phyloP scores from a whole-genome alignment of 2,888 invertebrate species.

The Harmothoe impar region DNA sequence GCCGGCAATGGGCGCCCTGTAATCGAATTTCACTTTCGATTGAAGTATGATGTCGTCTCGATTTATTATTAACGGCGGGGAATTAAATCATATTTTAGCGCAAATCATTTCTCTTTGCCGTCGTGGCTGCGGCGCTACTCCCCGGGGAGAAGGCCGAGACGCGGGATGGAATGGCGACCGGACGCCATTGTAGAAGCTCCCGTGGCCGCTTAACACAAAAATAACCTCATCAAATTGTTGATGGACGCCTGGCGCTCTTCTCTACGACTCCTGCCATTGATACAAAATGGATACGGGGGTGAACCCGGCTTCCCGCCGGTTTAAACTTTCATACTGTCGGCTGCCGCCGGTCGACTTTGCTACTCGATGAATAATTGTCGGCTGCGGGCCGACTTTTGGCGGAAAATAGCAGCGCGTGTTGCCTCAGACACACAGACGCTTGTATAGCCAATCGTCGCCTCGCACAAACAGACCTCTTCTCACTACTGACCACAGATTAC shows the following conservation, averaged over 20 bases:
- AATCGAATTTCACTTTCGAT: conserved; percentile 61
- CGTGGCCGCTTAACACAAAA: conserved; percentile 39
- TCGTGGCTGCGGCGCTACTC: conserved; percentile 39
- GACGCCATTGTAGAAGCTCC: conserved; percentile 17
- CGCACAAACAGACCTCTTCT: too few species aligned
- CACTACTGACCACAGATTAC: too few species aligned
- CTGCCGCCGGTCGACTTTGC: not conserved
- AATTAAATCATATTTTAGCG: conserved; percentile 63
- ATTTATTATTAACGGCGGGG: conserved; percentile 45
- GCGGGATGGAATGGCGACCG: conserved; percentile 23
- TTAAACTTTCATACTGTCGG: conserved; percentile 39
- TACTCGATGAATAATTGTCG: conserved; percentile 50
- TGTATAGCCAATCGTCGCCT: not conserved
- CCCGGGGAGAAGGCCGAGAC: conserved; percentile 28
- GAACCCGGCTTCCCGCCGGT: not conserved
- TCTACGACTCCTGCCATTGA: conserved; percentile 23
- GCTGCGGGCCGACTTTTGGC: conserved; percentile 23
- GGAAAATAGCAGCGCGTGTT: not conserved
- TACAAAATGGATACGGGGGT: conserved; percentile 49
- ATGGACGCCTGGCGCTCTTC: not conserved
- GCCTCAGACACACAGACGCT: not conserved
- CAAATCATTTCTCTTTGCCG: conserved; percentile 48
- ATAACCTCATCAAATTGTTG: conserved; percentile 55
- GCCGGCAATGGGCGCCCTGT: not conserved
- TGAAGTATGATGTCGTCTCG: conserved; percentile 58